Percentiles rank a stretch among this genome's conserved stretches.
Conservation (phyloP, 2,888 invertebrate species). For the Spisula subtruncata region DNA sequence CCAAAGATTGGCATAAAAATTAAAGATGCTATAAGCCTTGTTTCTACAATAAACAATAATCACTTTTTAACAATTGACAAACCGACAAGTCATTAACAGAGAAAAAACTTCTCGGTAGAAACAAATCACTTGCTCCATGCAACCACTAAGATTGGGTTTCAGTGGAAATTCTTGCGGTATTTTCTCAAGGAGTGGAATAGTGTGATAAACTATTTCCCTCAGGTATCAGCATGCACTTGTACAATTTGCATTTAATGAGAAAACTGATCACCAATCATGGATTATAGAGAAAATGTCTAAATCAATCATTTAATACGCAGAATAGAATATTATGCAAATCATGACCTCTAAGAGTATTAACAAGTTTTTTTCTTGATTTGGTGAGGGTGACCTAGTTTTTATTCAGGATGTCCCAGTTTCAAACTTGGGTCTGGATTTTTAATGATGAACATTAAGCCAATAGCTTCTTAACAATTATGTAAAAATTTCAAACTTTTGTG, state of each 20-base stretch:
- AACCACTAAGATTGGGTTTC: not conserved
- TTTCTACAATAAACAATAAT: too few species aligned
- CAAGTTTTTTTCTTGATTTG: too few species aligned
- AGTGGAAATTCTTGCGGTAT: not conserved
- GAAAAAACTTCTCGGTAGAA: not conserved
- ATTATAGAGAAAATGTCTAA: not conserved
- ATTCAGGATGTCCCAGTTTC: too few species aligned
- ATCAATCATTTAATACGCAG: not conserved
- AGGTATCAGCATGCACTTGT: conserved; percentile 9
- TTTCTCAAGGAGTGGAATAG: not conserved
- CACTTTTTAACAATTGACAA: not conserved
- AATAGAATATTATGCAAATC: not conserved
- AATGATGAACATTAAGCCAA: too few species aligned
- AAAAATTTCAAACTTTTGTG: not conserved
- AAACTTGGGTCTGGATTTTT: too few species aligned
- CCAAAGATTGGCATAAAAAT: too few species aligned
- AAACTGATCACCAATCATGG: not conserved
- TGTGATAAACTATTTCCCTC: not conserved
- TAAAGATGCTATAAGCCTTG: too few species aligned
- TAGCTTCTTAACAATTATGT: too few species aligned
- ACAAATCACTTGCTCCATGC: not conserved
- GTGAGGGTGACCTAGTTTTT: too few species aligned
- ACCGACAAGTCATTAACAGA: not conserved
- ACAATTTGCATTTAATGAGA: conserved; percentile 17
- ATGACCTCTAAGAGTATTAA: too few species aligned